A percentile compares a stretch with the other conserved stretches of the same genome.
These are phyloP conservation scores for Campopleginae sp. DNA, from an alignment of 2,888 invertebrate genomes.

Conservation along the genomic window DNA sequence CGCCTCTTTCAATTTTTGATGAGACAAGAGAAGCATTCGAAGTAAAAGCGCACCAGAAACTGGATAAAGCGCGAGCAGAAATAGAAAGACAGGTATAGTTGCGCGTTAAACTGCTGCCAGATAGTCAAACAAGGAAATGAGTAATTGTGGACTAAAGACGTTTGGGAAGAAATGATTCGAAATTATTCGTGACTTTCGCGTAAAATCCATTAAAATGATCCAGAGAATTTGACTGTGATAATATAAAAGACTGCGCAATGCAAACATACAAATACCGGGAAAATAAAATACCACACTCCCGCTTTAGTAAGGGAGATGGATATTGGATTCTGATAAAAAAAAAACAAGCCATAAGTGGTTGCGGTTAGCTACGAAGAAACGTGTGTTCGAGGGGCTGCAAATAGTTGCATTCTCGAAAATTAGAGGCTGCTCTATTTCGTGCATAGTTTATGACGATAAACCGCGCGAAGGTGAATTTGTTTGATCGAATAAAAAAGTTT, in stretches of 20 bases:
- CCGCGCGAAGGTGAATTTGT: constrained; percentile 36
- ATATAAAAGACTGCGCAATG: neutral
- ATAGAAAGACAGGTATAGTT: constrained; percentile 54
- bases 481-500: constrained; percentile 47
- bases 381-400: neutral
- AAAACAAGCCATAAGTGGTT: neutral
- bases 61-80: constrained; percentile 20
- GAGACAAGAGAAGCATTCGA: constrained; percentile 24
- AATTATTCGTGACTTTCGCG: no score
- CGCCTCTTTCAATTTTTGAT: neutral
- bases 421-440: constrained; percentile 44
- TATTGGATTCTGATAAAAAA: neutral
- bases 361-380: neutral
- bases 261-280: neutral
- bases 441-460: constrained; percentile 15
- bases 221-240: neutral
- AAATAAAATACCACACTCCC: neutral
- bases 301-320: neutral
- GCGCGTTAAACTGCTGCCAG: neutral
- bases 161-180: neutral
- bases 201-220: neutral
- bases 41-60: constrained; percentile 43
- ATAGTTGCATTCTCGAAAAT: constrained; percentile 29
- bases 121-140: neutral
- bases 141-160: constrained; percentile 24